These are phyloP conservation scores for Rutilus rutilus DNA, from an alignment of 2,113 vertebrate genomes.

Conservation along the genomic window DNA sequence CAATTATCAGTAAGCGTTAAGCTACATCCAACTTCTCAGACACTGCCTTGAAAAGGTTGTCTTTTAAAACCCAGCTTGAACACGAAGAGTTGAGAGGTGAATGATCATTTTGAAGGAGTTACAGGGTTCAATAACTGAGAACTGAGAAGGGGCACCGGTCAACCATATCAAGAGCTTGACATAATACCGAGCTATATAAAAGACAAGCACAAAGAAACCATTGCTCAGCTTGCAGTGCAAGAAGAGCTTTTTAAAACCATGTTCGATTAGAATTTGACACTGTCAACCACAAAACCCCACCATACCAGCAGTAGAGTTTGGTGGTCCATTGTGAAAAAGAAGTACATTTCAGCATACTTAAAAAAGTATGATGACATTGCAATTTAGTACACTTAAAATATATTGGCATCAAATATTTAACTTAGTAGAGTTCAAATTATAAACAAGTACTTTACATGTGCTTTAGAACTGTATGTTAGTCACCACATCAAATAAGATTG, in stretches of 20 bases:
- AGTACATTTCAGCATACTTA: background rate
- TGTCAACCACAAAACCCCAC: background rate
- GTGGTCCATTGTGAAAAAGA: background rate
- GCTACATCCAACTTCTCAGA: background rate
- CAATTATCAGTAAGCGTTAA: background rate
- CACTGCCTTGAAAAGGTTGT: background rate
- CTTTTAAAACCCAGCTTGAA: background rate
- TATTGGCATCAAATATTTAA: background rate
- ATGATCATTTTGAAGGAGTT: constrained; percentile 5
- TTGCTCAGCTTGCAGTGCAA: background rate
- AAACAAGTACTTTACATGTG: background rate
- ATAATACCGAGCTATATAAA: background rate
- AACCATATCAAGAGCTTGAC: background rate
- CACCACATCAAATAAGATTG: background rate
- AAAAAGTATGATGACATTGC: too few species aligned
- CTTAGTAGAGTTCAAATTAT: background rate
- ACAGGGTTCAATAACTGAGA: constrained; percentile 7
- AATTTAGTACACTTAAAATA: too few species aligned
- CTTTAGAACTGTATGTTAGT: background rate
- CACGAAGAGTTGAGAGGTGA: background rate
- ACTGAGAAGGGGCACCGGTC: constrained; percentile 3
- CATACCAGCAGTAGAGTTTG: background rate
- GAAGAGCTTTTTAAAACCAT: background rate
- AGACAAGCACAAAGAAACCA: constrained; percentile 1
- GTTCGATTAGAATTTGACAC: background rate